Percentiles rank a stretch among this genome's conserved stretches.
phyloP scores from a whole-genome alignment of 2,113 vertebrate species.

The Manacus vitellinus region DNA sequence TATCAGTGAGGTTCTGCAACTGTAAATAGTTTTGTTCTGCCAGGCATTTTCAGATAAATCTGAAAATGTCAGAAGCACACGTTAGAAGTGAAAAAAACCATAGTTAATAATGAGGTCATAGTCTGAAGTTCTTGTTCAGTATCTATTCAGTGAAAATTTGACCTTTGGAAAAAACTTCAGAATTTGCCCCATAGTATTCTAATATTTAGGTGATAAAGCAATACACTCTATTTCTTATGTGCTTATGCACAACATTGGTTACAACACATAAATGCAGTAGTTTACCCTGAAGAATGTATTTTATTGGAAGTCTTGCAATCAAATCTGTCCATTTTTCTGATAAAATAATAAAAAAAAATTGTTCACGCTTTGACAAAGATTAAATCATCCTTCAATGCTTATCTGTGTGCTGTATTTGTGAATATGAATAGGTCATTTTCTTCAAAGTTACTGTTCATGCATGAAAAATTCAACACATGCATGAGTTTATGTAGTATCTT shows the following conservation, averaged over 20 bases:
- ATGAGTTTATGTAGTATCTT: neutral
- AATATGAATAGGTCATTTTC: neutral
- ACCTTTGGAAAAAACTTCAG: neutral
- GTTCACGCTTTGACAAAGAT: neutral
- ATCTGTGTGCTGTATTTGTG: slow-evolving; percentile 2
- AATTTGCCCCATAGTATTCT: neutral
- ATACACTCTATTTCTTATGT: slow-evolving; percentile 59
- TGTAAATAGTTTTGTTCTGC: slow-evolving; percentile 63
- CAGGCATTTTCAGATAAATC: slow-evolving; percentile 48
- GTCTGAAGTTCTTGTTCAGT: neutral
- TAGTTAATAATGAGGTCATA: slow-evolving; percentile 14
- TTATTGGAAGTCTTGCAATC: slow-evolving; percentile 60
- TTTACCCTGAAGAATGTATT: slow-evolving; percentile 54
- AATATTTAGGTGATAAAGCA: slow-evolving; percentile 45
- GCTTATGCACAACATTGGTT: slow-evolving; percentile 55
- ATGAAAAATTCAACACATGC: slow-evolving; percentile 13
- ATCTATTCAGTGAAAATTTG: neutral
- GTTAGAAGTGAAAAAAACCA: slow-evolving; percentile 9
- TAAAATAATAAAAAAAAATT: neutral
- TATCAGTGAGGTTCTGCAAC: slow-evolving; percentile 51
- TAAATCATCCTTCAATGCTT: neutral
- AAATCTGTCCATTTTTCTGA: neutral
- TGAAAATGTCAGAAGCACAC: slow-evolving; percentile 60
- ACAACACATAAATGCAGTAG: slow-evolving; percentile 32
- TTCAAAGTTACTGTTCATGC: neutral